Conservation (phyloP, 2,797 vertebrate genomes). For the Oreochromis mossambicus region DNA sequence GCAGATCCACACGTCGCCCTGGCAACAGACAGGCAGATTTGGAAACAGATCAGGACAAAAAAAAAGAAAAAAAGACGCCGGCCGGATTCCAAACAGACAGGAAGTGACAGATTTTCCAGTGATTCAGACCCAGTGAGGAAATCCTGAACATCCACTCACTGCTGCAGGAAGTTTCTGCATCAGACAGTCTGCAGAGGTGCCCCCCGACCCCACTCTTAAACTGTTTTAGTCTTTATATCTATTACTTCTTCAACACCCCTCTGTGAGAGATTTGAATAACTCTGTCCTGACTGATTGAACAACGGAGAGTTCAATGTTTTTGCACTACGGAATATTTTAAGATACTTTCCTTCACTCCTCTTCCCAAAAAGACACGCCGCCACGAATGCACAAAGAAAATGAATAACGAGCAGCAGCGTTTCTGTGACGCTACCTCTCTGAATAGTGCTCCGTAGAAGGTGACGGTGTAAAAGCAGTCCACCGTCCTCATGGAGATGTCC, state of each 20-base stretch:
- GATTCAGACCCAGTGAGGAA: slow-evolving; percentile 22
- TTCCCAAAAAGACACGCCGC: background rate
- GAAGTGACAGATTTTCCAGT: slow-evolving; percentile 18
- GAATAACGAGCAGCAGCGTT: background rate
- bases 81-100: slow-evolving; percentile 33
- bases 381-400: background rate
- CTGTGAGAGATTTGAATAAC: background rate
- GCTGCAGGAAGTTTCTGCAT: slow-evolving; percentile 33
- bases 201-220: background rate
- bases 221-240: background rate
- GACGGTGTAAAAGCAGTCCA: slow-evolving; percentile 93
- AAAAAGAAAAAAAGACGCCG: background rate
- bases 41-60: background rate
- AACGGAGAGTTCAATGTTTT: fast-evolving
- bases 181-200: background rate
- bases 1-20: slow-evolving; percentile 98
- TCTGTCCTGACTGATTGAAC: background rate
- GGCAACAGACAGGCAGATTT: background rate
- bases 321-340: background rate
- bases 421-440: slow-evolving; percentile 78
- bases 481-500: slow-evolving; percentile 96
- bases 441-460: slow-evolving; percentile 95
- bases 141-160: slow-evolving; percentile 40
- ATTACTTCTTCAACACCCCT: background rate
- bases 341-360: background rate